phyloP scores from a whole-genome alignment of 2,113 vertebrate genomes.

The Calidris pugnax region DNA sequence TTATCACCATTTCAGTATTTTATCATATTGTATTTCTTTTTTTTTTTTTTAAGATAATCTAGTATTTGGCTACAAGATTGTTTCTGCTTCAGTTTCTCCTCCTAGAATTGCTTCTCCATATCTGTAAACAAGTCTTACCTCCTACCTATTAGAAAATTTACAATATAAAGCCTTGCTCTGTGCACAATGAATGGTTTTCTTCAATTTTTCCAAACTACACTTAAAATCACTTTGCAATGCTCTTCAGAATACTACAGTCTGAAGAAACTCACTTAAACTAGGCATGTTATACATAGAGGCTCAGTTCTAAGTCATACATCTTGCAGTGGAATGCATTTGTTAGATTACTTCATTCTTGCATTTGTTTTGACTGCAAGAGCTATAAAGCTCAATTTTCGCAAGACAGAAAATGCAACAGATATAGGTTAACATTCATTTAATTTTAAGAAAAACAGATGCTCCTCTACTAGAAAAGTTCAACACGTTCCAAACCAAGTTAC shows the following conservation, averaged over 20 bases:
- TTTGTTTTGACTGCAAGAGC: background rate
- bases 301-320: background rate
- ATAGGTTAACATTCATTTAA: background rate
- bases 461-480: background rate
- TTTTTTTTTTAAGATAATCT: background rate
- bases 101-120: rapidly evolving
- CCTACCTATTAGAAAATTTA: background rate
- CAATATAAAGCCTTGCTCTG: background rate
- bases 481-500: background rate
- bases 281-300: background rate
- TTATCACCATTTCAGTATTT: background rate
- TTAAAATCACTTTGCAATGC: background rate
- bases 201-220: background rate
- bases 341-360: background rate
- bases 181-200: background rate
- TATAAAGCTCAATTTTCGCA: background rate
- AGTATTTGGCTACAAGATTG: background rate
- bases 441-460: background rate
- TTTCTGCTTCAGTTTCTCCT: background rate
- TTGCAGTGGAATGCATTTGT: background rate
- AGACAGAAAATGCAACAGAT: background rate
- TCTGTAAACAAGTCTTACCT: background rate
- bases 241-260: background rate
- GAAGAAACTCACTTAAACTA: background rate
- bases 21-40: background rate